Evolutionary conservation across 2,888 invertebrate genomes (phyloP).

Genomic region (Arge pagana): DNA sequence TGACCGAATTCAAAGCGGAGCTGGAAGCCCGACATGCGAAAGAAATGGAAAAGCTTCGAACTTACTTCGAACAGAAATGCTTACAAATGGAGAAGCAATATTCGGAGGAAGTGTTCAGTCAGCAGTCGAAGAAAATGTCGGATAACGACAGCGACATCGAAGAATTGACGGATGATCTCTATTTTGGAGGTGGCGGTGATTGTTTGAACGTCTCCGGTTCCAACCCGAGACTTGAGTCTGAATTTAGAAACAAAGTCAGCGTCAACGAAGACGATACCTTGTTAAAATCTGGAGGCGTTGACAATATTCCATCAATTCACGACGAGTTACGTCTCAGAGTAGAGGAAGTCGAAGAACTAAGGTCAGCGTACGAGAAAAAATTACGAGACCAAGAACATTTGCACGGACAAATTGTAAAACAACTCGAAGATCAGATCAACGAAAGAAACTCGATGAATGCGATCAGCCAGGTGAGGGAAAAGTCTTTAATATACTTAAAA

Average conservation of each 20-base stretch:
- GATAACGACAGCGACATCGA: constrained; percentile 54
- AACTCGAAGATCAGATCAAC: constrained; percentile 37
- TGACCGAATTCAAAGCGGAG: constrained; percentile 62
- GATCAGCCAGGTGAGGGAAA: constrained; percentile 21
- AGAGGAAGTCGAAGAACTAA: constrained; percentile 50
- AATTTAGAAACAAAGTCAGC: constrained; percentile 8
- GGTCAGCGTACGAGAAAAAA: constrained; percentile 52
- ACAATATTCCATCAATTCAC: constrained; percentile 24
- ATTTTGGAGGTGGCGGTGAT: constrained; percentile 43
- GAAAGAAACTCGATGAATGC: constrained; percentile 1
- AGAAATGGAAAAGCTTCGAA: constrained; percentile 79
- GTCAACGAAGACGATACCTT: constrained; percentile 6
- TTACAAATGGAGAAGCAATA: constrained; percentile 80
- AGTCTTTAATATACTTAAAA: too few species aligned
- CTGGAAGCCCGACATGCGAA: constrained; percentile 70
- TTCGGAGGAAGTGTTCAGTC: constrained; percentile 71
- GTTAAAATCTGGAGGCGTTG: constrained; percentile 24
- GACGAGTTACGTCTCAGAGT: constrained; percentile 10
- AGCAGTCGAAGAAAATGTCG: constrained; percentile 67
- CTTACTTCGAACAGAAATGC: constrained; percentile 81
- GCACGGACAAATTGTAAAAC: constrained; percentile 32
- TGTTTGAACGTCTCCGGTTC: constrained; percentile 36
- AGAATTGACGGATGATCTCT: constrained; percentile 58
- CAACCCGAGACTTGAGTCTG: constrained; percentile 29
- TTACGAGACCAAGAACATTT: constrained; percentile 44